Percentiles rank a stretch among this genome's conserved stretches.
These are phyloP conservation scores for Coptotermes formosanus DNA, from an alignment of 1,140 invertebrate genomes.

Conservation along the genomic window DNA sequence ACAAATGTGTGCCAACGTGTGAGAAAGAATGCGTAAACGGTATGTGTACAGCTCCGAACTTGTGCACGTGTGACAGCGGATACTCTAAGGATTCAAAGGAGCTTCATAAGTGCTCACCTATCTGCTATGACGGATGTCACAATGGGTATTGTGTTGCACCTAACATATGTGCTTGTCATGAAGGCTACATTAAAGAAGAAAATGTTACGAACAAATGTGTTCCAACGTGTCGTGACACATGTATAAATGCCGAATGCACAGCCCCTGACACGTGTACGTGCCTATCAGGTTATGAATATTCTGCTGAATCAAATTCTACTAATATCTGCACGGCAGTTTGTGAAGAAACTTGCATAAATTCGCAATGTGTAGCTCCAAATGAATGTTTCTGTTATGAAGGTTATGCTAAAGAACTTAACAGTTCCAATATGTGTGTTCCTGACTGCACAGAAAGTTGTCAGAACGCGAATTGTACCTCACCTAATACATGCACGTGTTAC, in stretches of 20 bases:
- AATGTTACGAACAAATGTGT: not conserved
- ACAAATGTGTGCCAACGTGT: not conserved
- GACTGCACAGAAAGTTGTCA: not conserved
- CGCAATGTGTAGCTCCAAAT: not conserved
- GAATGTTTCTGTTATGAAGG: not conserved
- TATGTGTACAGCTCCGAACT: not conserved
- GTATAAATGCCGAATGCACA: not conserved
- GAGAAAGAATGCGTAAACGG: not conserved
- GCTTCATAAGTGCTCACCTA: not conserved
- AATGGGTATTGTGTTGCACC: not conserved
- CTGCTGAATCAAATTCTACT: not conserved
- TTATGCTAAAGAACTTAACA: not conserved
- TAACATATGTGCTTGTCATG: not conserved
- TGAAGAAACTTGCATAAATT: not conserved
- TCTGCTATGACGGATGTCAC: not conserved
- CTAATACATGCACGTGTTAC: not conserved
- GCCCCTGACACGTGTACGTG: not conserved
- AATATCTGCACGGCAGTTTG: not conserved
- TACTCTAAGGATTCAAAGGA: not conserved
- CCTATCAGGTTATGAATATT: not conserved
- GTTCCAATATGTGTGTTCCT: not conserved
- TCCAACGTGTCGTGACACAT: not conserved
- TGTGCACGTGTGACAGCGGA: not conserved
- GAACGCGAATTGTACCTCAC: not conserved
- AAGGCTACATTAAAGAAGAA: not conserved